A percentile compares a stretch with the other conserved stretches of the same genome.
Evolutionary conservation across 1,140 invertebrate genomes (phyloP).

Genomic region (Leptinotarsa undecemlineata): DNA sequence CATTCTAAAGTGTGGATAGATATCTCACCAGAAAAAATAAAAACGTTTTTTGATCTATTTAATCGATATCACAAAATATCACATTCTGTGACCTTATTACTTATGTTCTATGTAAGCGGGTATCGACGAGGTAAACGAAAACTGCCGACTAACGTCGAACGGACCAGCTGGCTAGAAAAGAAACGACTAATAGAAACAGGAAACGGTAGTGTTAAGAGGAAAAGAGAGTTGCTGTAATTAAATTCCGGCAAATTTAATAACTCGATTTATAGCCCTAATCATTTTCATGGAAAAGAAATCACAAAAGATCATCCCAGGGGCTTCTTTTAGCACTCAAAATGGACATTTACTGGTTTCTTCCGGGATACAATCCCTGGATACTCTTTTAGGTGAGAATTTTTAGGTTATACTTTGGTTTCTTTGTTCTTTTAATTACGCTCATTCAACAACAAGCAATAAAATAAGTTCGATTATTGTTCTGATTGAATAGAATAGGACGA

Average conservation of each 20-base stretch:
- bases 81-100: too few relatives aligned
- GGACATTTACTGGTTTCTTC: constrained; percentile 70
- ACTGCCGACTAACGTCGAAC: neutral
- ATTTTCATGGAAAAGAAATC: constrained; percentile 45
- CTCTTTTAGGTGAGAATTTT: constrained; percentile 62
- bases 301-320: constrained; percentile 60
- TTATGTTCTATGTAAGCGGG: too few relatives aligned
- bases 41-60: too few relatives aligned
- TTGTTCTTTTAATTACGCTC: constrained; percentile 33
- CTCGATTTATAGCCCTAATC: neutral
- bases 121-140: neutral
- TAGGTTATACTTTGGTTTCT: constrained; percentile 40
- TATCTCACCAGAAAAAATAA: too few relatives aligned
- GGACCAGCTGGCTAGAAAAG: neutral
- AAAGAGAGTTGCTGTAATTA: neutral
- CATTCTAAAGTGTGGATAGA: too few relatives aligned
- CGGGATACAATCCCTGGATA: constrained; percentile 72
- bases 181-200: neutral
- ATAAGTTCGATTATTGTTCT: too few relatives aligned
- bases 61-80: too few relatives aligned
- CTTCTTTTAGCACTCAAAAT: constrained; percentile 68
- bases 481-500: too few relatives aligned
- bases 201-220: neutral
- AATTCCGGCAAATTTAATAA: constrained; percentile 1
- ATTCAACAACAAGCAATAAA: neutral